A percentile compares a stretch with the other conserved stretches of the same genome.
Evolutionary conservation across 2,797 vertebrate genomes (phyloP).

Genomic region (Spizella passerina): DNA sequence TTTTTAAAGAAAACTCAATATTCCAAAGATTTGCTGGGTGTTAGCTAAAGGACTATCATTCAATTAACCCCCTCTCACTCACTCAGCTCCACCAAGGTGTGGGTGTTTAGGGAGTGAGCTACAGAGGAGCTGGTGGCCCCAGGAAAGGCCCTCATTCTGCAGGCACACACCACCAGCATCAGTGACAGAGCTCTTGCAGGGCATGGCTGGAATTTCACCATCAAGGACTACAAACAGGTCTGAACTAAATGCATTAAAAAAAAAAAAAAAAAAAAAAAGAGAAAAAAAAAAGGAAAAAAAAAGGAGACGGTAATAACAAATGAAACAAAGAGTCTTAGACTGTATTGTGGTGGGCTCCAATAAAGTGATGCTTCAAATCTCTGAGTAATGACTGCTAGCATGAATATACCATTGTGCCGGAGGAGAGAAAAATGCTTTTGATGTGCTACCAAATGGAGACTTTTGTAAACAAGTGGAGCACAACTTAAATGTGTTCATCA

Average conservation of each 20-base stretch:
- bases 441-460: slow-evolving; percentile 73
- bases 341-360: slow-evolving; percentile 66
- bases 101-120: background rate
- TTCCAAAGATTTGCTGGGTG: background rate
- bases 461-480: slow-evolving; percentile 75
- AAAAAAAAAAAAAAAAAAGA: background rate
- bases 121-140: background rate
- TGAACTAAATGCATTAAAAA: slow-evolving; percentile 12
- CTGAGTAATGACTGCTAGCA: slow-evolving; percentile 70
- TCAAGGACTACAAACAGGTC: slow-evolving; percentile 49
- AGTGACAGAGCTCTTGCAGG: background rate
- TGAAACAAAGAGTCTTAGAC: slow-evolving; percentile 65
- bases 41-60: background rate
- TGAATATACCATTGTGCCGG: slow-evolving; percentile 75
- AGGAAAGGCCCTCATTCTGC: background rate
- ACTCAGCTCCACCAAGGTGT: background rate
- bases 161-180: background rate
- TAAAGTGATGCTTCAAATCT: slow-evolving; percentile 74
- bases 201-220: slow-evolving; percentile 16
- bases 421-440: slow-evolving; percentile 74
- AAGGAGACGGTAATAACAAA: slow-evolving; percentile 55
- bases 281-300: background rate
- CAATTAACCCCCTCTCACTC: background rate
- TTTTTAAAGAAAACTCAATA: background rate
- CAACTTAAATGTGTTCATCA: slow-evolving; percentile 70